Base-by-base conservation (phyloP, 2,888 invertebrate species). In the Pachycephus smyrnensis region DNA sequence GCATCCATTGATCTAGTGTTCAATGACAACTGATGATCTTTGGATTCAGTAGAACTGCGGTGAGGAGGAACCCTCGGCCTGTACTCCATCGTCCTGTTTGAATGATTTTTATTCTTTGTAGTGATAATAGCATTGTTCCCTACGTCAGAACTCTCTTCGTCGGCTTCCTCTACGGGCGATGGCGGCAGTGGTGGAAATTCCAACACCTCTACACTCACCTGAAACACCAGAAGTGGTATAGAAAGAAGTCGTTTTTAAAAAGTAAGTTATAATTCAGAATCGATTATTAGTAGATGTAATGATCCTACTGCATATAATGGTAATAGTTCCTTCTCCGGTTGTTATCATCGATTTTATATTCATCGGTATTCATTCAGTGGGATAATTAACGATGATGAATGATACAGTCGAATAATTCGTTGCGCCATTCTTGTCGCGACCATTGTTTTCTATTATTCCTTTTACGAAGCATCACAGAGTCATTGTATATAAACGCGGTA, bases 1-100 rank as follows among this genome's bases (percentile, higher is more conserved):
- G 96, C 96, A 89, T 97, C 97, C 95, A 97, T 97, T 11, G 97
- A 97, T 87, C 97, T 94, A 83, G 97, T 96, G 91, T 96, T 97
- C 81, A 97, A 93, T 82, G 96, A 96, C 68, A 94, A 88, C 78
- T 90, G 90, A 82, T 91, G 90, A 82, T 91, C 90, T 78, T 90
- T 91, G 35, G 89, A 86, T 75, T 91, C 91, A 80, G 89, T 86
- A 32, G 84, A 80, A 30, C 94, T 94, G 89, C 96, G 96, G 80
- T 96, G 96, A 69, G 96, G 96, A 84, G 96, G 95, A 79, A 94
- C 94, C 33, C 96, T 95, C 75, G 96, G 95, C 90, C 92, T 89
- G 83, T 92, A 91, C 68, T 91, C 91, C 83, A 90, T 88, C 76
- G 91, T 89, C 81, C 91, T 87, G 82, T 87, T 90, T 77, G 80